phyloP scores from a whole-genome alignment of 2,113 vertebrate species.

The Micromys minutus region DNA sequence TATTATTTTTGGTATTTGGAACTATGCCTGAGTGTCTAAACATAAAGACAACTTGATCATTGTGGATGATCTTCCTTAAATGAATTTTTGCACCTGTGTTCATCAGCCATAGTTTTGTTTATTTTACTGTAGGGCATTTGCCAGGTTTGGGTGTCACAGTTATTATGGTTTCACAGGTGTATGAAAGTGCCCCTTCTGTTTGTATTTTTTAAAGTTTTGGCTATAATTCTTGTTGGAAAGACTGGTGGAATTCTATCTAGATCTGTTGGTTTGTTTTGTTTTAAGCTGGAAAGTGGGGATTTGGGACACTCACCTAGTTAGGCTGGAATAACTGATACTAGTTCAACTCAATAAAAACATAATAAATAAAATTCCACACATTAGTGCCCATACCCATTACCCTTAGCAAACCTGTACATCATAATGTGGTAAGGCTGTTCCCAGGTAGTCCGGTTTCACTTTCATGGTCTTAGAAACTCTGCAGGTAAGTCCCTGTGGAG shows the following conservation, averaged over 20 bases:
- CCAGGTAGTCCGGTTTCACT: conserved; percentile 88
- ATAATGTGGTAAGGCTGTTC: conserved; percentile 85
- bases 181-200: background rate
- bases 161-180: background rate
- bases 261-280: background rate
- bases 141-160: background rate
- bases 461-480: conserved; percentile 87
- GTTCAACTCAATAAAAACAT: background rate
- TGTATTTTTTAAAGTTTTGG: background rate
- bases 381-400: background rate
- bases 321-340: background rate
- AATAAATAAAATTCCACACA: too few species aligned
- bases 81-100: background rate
- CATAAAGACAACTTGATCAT: background rate
- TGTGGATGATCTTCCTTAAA: background rate
- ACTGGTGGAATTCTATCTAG: background rate
- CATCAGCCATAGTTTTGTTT: background rate
- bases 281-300: background rate
- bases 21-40: background rate
- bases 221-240: background rate
- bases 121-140: background rate
- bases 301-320: background rate
- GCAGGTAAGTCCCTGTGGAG: conserved; percentile 87
- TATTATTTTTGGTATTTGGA: background rate
- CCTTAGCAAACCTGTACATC: conserved; percentile 87